Evolutionary conservation across 2,888 invertebrate species (phyloP).

Genomic region (Drosophila anomalipes): DNA sequence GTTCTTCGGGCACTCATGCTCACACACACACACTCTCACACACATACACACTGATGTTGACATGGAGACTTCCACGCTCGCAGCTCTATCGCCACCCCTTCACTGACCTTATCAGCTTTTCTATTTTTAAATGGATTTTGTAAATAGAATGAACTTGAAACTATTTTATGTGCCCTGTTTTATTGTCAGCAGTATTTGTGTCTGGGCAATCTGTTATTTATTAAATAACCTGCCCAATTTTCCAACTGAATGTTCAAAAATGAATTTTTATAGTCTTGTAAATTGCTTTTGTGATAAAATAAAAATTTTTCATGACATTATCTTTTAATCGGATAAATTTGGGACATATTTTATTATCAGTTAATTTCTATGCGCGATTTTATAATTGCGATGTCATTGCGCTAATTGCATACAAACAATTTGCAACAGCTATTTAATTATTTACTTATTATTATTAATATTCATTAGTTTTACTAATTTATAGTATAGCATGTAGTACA

Average conservation of each 20-base stretch:
- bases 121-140: conserved; percentile 54
- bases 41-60: conserved; percentile 3
- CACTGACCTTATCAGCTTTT: conserved; percentile 59
- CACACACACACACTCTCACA: conserved; percentile 15
- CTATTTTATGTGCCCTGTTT: conserved; percentile 35
- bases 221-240: conserved; percentile 18
- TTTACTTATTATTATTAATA: conserved; percentile 17
- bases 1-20: conserved; percentile 43
- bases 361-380: conserved; percentile 14
- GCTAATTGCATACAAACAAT: conserved; percentile 40
- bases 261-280: conserved; percentile 13
- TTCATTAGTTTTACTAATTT: conserved; percentile 13
- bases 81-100: conserved; percentile 11
- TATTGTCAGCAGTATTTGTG: conserved; percentile 1
- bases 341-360: conserved; percentile 24
- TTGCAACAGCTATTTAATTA: conserved; percentile 8
- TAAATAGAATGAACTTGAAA: conserved; percentile 68
- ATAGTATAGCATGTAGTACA: not conserved
- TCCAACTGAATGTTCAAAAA: conserved; percentile 9
- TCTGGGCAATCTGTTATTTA: conserved; percentile 36
- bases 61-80: conserved; percentile 7
- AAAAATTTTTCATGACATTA: conserved; percentile 9
- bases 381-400: conserved; percentile 41
- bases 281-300: conserved; percentile 25
- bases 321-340: conserved; percentile 40